Percentiles rank a stretch among this genome's conserved stretches.
Evolutionary conservation across 2,113 vertebrate genomes (phyloP).

Genomic region (Lepus europaeus): DNA sequence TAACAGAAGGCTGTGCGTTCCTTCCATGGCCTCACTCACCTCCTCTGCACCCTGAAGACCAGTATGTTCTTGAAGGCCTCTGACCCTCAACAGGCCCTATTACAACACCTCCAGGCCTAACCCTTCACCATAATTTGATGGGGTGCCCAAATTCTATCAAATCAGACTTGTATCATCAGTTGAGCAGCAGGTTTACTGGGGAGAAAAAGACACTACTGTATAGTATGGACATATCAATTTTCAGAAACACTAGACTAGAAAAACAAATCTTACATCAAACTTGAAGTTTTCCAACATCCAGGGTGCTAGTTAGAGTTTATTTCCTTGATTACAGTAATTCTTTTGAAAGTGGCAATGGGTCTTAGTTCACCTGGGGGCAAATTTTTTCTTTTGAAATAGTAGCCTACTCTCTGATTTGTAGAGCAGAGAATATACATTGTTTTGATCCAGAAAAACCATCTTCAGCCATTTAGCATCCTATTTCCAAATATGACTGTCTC

Average conservation of each 20-base stretch:
- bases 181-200: neutral
- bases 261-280: neutral
- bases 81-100: too few relatives aligned
- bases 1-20: neutral
- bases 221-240: slow-evolving; percentile 27
- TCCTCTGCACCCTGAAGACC: neutral
- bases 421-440: neutral
- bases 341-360: neutral
- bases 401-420: neutral
- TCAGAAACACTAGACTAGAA: slow-evolving; percentile 57
- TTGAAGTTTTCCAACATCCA: slow-evolving; percentile 17
- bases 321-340: slow-evolving; percentile 62
- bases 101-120: neutral
- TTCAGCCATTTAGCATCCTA: neutral
- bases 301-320: neutral
- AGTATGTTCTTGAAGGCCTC: neutral
- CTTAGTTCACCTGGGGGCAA: neutral
- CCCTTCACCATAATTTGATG: neutral
- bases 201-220: neutral
- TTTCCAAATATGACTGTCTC: neutral
- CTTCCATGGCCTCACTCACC: neutral
- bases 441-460: slow-evolving; percentile 1
- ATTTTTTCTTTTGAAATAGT: slow-evolving; percentile 14
- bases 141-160: neutral
- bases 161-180: neutral